These are phyloP conservation scores for Salminus brasiliensis DNA, from an alignment of 2,113 vertebrate species.

Conservation along the genomic window DNA sequence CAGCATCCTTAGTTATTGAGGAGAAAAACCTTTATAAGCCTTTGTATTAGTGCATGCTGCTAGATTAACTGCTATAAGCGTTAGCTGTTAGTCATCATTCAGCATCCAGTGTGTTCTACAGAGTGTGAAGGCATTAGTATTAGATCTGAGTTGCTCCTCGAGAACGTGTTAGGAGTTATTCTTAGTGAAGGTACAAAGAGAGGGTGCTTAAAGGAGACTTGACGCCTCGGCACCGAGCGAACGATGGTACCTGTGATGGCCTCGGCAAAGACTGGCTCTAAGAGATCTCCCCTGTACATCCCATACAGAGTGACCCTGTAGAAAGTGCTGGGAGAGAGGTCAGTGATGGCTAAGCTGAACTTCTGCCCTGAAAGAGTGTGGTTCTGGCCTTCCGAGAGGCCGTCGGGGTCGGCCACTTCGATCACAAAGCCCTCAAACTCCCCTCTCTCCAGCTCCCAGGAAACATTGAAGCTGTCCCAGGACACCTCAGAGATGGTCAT, in stretches of 20 bases:
- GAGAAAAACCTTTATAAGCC: neutral
- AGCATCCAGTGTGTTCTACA: neutral
- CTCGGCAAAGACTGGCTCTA: constrained; percentile 80
- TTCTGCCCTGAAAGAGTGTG: constrained; percentile 77
- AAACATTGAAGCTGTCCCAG: constrained; percentile 89
- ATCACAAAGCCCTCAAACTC: constrained; percentile 85
- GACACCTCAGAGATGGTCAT: constrained; percentile 79
- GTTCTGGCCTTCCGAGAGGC: constrained; percentile 66
- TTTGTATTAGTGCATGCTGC: neutral
- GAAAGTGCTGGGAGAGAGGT: constrained; percentile 81
- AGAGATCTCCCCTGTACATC: constrained; percentile 75
- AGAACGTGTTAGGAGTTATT: constrained; percentile 16
- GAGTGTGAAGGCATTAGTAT: constrained; percentile 16
- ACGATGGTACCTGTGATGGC: constrained; percentile 80
- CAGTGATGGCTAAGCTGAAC: constrained; percentile 74
- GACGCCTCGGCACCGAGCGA: constrained; percentile 21
- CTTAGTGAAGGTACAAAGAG: constrained; percentile 38
- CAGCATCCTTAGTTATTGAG: too few relatives aligned
- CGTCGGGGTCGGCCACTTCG: constrained; percentile 82
- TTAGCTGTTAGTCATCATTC: constrained; percentile 14
- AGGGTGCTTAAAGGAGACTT: constrained; percentile 45
- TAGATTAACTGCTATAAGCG: neutral
- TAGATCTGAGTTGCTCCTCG: neutral
- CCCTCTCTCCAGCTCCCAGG: constrained; percentile 83
- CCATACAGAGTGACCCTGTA: constrained; percentile 84